Percentiles rank a stretch among this genome's conserved stretches.
These are phyloP conservation scores for Ptyas mucosa DNA, from an alignment of 2,113 vertebrate genomes.

Conservation along the genomic window DNA sequence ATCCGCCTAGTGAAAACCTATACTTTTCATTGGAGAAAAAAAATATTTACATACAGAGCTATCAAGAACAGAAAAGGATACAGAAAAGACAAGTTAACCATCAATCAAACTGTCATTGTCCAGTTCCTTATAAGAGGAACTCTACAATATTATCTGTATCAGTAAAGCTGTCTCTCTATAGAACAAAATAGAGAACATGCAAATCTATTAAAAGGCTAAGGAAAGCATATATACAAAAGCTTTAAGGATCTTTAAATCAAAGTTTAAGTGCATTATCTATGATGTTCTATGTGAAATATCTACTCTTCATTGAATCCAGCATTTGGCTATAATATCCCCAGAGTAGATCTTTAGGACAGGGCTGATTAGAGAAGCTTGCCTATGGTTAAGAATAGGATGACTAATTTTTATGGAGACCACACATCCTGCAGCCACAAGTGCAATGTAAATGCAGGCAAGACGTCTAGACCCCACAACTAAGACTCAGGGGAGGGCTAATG, in stretches of 20 bases:
- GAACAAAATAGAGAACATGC: background rate
- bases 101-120: background rate
- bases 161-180: no score
- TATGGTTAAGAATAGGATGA: background rate
- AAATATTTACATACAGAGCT: background rate
- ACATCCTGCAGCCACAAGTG: conserved; percentile 12
- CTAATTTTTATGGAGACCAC: conserved; percentile 12
- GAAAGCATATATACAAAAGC: background rate
- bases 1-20: background rate
- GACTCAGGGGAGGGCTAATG: conserved; percentile 31
- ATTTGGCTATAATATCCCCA: background rate
- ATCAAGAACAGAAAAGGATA: background rate
- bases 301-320: background rate
- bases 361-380: background rate
- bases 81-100: background rate
- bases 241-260: background rate
- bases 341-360: background rate
- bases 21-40: background rate
- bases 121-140: background rate
- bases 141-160: background rate
- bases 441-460: background rate
- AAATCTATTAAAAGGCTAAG: background rate
- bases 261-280: background rate
- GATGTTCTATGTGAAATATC: background rate
- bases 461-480: background rate